Base-by-base conservation (phyloP, 2,888 invertebrate genomes). In the Chrysolina haemoptera region DNA sequence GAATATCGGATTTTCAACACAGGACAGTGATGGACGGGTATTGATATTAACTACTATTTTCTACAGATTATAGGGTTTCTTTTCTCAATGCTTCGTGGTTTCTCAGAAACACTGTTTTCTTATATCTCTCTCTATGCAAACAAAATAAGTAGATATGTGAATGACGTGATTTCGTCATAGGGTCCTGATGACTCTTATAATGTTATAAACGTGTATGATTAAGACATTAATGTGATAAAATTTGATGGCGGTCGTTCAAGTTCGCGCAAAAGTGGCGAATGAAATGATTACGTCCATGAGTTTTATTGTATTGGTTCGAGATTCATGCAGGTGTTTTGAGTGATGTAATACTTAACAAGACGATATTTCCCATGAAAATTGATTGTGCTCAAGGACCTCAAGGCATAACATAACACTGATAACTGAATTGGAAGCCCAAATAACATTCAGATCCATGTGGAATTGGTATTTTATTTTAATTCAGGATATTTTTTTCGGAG, bases 401-500 rank as follows among this genome's bases (percentile, higher is more conserved):
- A n/a, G n/a, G n/a, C n/a, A n/a, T n/a, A n/a, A 43, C 14, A 12
- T 43, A 12, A 27, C 43, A 14, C 1, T 43, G 1, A 20, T 18
- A 20, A 1, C 53, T n/a, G 27, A 14, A 59, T 11, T 59, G 12
- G 27, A 14, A 27, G 22, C 59, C 59, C 22, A 27, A 27, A 59
- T 59, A 27, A 59, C 0, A n/a, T 59, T 59, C 14, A 27, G 27
- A 59, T 27, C 35, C 27, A 59, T n/a, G 14, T 27, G 12, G 27
- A 22, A 22, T 35, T 27, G 35, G 27, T 27, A 59, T 59, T 59
- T 22, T 27, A 59, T 59, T 59, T 59, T 59, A 59, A 59, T 59
- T 59, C 27, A 1, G 35, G 35, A 27, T n/a, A 59, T 62, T 40
- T 14, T 66, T 16, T 48, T 43, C 59, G 46, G 59, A 71, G 43